Evolutionary conservation across 2,888 invertebrate species (phyloP).

Genomic region (Agrochola macilenta): DNA sequence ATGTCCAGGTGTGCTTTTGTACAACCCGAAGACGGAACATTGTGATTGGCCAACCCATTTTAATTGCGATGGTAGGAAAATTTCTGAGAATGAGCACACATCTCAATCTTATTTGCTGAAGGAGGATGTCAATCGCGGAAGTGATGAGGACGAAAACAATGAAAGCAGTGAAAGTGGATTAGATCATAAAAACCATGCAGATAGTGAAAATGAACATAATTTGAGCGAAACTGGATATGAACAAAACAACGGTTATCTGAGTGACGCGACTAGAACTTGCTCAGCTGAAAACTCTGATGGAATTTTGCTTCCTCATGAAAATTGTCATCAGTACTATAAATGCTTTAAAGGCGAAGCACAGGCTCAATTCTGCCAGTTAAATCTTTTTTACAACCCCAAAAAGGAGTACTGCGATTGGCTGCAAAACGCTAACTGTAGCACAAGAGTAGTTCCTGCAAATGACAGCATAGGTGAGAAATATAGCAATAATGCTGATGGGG

Average conservation of each 20-base stretch:
- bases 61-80: slow-evolving; percentile 70
- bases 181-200: not conserved
- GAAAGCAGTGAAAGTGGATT: not conserved
- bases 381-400: slow-evolving; percentile 63
- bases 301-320: slow-evolving; percentile 68
- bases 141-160: not conserved
- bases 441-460: slow-evolving; percentile 47
- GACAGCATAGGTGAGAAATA: slow-evolving; percentile 16
- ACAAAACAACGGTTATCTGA: slow-evolving; percentile 48
- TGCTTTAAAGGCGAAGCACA: slow-evolving; percentile 67
- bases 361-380: slow-evolving; percentile 54
- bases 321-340: slow-evolving; percentile 71
- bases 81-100: slow-evolving; percentile 5
- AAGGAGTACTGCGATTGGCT: slow-evolving; percentile 68
- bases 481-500: slow-evolving; percentile 41
- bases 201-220: not conserved
- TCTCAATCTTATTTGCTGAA: not conserved
- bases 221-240: not conserved
- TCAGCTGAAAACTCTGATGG: slow-evolving; percentile 64
- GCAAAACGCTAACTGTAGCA: slow-evolving; percentile 67
- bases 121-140: not conserved
- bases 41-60: slow-evolving; percentile 77
- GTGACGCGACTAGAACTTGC: slow-evolving; percentile 68
- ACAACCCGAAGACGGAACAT: slow-evolving; percentile 65
- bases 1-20: slow-evolving; percentile 70